Percentiles rank a stretch among this genome's conserved stretches.
Evolutionary conservation across 2,113 vertebrate genomes (phyloP).

Genomic region (Aptenodytes patagonicus): DNA sequence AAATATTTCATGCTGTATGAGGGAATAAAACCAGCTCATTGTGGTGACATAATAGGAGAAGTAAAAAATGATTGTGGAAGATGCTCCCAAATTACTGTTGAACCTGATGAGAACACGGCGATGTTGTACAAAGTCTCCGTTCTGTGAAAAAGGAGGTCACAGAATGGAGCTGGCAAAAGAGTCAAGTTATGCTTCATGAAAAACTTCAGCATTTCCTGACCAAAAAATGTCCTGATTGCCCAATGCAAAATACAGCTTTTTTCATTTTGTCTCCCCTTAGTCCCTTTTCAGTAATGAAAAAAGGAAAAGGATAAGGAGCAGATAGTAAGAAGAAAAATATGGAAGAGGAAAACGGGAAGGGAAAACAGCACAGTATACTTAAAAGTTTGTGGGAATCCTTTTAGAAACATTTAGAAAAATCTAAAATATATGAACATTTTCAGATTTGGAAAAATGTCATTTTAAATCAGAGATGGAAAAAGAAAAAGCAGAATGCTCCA

Average conservation of each 20-base stretch:
- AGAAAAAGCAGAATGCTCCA: not conserved
- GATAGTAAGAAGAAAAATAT: not conserved
- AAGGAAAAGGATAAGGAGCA: not conserved
- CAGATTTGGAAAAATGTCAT: not conserved
- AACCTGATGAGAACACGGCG: not conserved
- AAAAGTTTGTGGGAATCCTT: not conserved
- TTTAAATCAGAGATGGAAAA: not conserved
- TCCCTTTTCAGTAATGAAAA: not conserved
- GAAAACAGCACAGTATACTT: not conserved
- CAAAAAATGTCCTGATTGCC: not conserved
- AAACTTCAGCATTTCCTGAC: not conserved
- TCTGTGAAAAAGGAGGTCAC: not conserved
- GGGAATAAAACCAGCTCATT: not conserved
- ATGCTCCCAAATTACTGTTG: not conserved
- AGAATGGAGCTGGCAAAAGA: not conserved
- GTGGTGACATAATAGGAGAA: not conserved
- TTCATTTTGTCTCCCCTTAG: not conserved
- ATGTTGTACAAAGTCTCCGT: not conserved
- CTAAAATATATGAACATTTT: not conserved
- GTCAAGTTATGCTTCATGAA: not conserved
- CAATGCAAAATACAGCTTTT: not conserved
- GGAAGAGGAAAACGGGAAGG: not conserved
- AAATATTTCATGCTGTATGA: not conserved
- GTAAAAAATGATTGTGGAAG: not conserved
- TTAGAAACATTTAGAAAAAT: not conserved